phyloP scores from a whole-genome alignment of 2,888 invertebrate species.

The Chymomyza caudatula region DNA sequence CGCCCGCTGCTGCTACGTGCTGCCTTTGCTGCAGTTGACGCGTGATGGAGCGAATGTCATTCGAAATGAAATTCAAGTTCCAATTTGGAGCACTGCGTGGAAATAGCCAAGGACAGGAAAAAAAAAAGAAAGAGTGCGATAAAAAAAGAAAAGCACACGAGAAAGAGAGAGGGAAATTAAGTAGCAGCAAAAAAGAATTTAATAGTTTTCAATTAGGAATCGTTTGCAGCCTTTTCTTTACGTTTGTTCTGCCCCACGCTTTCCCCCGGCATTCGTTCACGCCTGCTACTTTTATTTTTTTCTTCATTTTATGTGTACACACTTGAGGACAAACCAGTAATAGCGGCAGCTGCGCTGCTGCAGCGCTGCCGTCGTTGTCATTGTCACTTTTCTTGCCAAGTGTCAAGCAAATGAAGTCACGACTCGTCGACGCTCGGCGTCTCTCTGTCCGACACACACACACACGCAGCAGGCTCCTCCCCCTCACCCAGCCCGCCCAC shows the following conservation, averaged over 20 bases:
- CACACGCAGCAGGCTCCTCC: not conserved
- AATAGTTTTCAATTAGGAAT: constrained; percentile 78
- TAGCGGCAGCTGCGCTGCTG: constrained; percentile 1
- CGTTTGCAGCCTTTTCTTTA: constrained; percentile 75
- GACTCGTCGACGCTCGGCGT: constrained; percentile 55
- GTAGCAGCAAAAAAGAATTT: constrained; percentile 66
- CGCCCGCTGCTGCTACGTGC: constrained; percentile 45
- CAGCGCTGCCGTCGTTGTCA: constrained; percentile 16
- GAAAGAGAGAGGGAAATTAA: constrained; percentile 41
- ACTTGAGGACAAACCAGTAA: constrained; percentile 41
- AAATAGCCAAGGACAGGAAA: constrained; percentile 10
- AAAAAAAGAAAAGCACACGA: constrained; percentile 15
- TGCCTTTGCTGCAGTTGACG: constrained; percentile 74
- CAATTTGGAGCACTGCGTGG: constrained; percentile 65
- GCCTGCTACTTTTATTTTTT: constrained; percentile 1
- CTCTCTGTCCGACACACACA: not conserved
- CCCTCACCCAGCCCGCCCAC: no score
- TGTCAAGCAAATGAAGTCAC: constrained; percentile 77
- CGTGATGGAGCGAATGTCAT: constrained; percentile 78
- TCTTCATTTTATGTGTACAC: constrained; percentile 40
- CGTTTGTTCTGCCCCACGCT: constrained; percentile 10
- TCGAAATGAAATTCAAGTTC: constrained; percentile 77
- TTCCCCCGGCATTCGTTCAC: not conserved
- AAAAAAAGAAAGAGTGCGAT: constrained; percentile 17
- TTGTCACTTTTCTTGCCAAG: constrained; percentile 52